phyloP scores from a whole-genome alignment of 2,113 vertebrate species.

The Myocastor coypus region DNA sequence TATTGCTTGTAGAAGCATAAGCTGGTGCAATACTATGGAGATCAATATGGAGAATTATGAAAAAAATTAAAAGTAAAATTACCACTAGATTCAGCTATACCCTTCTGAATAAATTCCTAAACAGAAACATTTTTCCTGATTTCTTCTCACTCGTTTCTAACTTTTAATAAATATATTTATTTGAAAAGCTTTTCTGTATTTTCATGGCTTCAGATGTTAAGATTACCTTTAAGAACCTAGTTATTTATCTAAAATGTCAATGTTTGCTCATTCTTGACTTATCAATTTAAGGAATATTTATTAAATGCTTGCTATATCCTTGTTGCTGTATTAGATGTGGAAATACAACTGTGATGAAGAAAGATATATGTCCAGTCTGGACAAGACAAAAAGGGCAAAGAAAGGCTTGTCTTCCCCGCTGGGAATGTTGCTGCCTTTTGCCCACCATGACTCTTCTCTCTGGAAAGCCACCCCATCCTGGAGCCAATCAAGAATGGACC shows the following conservation, averaged over 20 bases:
- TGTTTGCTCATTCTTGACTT: not conserved
- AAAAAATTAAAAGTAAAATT: not conserved
- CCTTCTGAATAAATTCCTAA: not conserved
- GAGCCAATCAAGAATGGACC: not conserved
- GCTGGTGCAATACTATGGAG: not conserved
- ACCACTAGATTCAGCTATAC: not conserved
- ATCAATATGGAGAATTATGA: not conserved
- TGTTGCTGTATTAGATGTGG: not conserved
- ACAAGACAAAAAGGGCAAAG: not conserved
- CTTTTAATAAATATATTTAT: not conserved
- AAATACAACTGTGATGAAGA: not conserved
- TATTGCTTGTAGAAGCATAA: not conserved
- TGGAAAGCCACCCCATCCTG: not conserved
- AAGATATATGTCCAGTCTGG: not conserved
- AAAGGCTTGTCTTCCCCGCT: not conserved
- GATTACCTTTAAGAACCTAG: not conserved
- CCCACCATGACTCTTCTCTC: not conserved
- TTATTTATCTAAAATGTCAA: not conserved
- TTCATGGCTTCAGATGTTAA: not conserved
- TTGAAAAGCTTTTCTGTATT: not conserved
- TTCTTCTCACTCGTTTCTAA: not conserved
- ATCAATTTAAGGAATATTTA: conserved; percentile 5
- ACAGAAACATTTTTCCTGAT: not conserved
- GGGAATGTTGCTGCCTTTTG: not conserved
- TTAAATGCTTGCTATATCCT: not conserved